phyloP scores from a whole-genome alignment of 2,113 vertebrate species.

The Plecturocebus donacophilus region DNA sequence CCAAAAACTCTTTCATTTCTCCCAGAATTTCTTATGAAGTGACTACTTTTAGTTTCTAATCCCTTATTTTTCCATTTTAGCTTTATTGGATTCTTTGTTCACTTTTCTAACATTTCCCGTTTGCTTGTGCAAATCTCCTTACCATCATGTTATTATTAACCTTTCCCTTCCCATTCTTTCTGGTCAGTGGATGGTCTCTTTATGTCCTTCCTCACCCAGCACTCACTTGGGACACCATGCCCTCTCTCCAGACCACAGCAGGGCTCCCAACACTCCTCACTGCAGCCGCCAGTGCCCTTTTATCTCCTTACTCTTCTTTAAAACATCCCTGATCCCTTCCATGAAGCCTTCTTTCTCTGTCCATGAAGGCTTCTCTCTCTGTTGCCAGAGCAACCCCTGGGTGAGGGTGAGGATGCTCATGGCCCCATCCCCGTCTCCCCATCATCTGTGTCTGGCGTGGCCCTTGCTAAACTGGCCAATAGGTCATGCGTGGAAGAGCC shows the following conservation, averaged over 20 bases:
- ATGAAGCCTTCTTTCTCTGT: neutral
- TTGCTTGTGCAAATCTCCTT: neutral
- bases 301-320: neutral
- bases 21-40: neutral
- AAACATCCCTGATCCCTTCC: neutral
- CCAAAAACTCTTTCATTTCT: neutral
- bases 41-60: neutral
- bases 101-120: neutral
- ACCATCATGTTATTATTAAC: too few relatives aligned
- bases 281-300: neutral
- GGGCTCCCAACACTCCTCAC: neutral
- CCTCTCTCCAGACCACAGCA: neutral
- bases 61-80: neutral
- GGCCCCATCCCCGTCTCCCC: neutral
- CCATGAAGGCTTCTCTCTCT: neutral
- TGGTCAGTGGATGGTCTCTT: neutral
- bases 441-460: neutral
- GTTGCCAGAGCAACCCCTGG: neutral
- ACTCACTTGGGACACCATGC: neutral
- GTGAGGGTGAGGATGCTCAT: neutral
- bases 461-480: neutral
- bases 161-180: neutral
- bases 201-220: fast-evolving
- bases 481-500: neutral
- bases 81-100: neutral